A percentile compares a stretch with the other conserved stretches of the same genome.
Conservation (phyloP, 2,797 vertebrate genomes). For the Sebastolobus alascanus region DNA sequence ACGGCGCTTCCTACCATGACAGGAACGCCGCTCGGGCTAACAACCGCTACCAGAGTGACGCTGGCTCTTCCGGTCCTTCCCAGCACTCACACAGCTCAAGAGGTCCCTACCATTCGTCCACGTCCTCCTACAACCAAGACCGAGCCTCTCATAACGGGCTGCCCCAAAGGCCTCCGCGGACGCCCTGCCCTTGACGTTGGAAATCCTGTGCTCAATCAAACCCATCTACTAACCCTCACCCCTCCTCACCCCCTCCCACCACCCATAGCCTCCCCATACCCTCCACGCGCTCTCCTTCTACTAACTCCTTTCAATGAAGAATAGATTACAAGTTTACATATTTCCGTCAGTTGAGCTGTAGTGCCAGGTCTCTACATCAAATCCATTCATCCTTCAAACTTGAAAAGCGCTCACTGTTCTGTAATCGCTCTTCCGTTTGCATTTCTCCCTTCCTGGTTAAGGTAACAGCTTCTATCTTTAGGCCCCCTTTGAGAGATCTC, state of each 20-base stretch:
- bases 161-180: slow-evolving; percentile 90
- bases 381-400: slow-evolving; percentile 68
- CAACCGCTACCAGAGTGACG: slow-evolving; percentile 78
- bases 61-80: slow-evolving; percentile 51
- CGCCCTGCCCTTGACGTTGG: slow-evolving; percentile 82
- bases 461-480: slow-evolving; percentile 61
- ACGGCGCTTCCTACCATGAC: slow-evolving; percentile 80
- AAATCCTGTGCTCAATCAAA: slow-evolving; percentile 41
- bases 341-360: slow-evolving; percentile 80
- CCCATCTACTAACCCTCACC: slow-evolving; percentile 56
- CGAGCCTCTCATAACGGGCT: slow-evolving; percentile 85
- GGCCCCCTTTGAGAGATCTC: slow-evolving; percentile 49
- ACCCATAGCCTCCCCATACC: not conserved
- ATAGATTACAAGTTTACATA: slow-evolving; percentile 89
- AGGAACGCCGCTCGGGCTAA: slow-evolving; percentile 79
- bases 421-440: slow-evolving; percentile 47
- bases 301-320: slow-evolving; percentile 83
- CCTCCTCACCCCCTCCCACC: slow-evolving; percentile 20
- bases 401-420: slow-evolving; percentile 66
- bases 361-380: slow-evolving; percentile 80
- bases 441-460: slow-evolving; percentile 34
- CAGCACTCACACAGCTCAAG: slow-evolving; percentile 71
- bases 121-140: slow-evolving; percentile 74
- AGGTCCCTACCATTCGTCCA: slow-evolving; percentile 61
- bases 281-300: slow-evolving; percentile 15